phyloP scores from a whole-genome alignment of 2,113 vertebrate genomes.

The Notiomystis cincta region DNA sequence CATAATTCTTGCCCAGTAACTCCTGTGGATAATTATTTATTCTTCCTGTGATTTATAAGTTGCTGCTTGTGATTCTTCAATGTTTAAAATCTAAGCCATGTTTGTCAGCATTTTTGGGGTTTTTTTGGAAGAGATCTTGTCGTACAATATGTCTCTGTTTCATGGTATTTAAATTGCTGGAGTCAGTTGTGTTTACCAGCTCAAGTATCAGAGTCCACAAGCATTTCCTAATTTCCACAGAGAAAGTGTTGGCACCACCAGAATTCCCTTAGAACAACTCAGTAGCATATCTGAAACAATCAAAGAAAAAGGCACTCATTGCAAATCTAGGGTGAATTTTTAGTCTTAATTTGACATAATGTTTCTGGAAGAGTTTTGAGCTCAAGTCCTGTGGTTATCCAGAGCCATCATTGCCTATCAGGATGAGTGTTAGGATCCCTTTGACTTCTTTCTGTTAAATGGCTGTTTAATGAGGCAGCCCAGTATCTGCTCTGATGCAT shows the following conservation, averaged over 20 bases:
- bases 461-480: background rate
- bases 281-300: background rate
- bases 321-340: background rate
- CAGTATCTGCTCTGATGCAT: background rate
- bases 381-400: background rate
- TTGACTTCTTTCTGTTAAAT: background rate
- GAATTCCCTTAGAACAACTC: background rate
- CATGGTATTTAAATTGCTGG: background rate
- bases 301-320: background rate
- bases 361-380: background rate
- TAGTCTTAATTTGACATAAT: background rate
- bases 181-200: background rate
- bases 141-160: background rate
- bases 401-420: background rate
- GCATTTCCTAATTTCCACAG: background rate
- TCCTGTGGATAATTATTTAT: background rate
- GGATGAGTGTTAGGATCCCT: background rate
- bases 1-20: background rate
- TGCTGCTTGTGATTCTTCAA: background rate
- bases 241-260: background rate
- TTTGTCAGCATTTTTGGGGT: accelerated
- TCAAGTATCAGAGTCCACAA: background rate
- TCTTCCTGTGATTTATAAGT: background rate
- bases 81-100: background rate
- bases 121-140: background rate